phyloP scores from a whole-genome alignment of 2,797 vertebrate species.

The Anguilla pacifica region DNA sequence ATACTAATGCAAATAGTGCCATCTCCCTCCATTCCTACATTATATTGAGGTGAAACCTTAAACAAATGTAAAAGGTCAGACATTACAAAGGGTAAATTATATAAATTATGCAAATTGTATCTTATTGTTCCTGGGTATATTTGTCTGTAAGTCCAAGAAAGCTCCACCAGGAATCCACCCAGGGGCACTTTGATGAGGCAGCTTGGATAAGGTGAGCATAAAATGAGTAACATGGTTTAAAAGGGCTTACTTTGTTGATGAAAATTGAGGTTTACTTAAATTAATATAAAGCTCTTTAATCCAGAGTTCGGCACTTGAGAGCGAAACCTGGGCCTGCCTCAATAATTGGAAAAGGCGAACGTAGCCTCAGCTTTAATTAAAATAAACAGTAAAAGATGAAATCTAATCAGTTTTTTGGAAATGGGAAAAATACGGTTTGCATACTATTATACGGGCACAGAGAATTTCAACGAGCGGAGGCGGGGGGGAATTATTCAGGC shows the following conservation, averaged over 20 bases:
- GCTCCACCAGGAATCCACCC: neutral
- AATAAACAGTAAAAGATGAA: conserved; percentile 43
- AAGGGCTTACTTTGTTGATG: conserved; percentile 41
- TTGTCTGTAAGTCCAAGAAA: neutral
- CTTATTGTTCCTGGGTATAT: neutral
- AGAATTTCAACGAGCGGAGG: neutral
- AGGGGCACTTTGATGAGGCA: conserved; percentile 35
- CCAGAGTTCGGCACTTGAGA: conserved; percentile 45
- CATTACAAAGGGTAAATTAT: neutral
- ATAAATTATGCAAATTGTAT: neutral
- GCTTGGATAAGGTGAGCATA: conserved; percentile 40
- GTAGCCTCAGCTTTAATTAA: conserved; percentile 37
- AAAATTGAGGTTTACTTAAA: conserved; percentile 54
- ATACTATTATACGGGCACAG: conserved; percentile 11
- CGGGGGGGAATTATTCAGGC: conserved; percentile 14
- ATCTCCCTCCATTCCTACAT: too few relatives aligned
- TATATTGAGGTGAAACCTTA: neutral
- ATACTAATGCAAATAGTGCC: too few relatives aligned
- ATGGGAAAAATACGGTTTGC: conserved; percentile 12
- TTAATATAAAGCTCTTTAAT: conserved; percentile 55
- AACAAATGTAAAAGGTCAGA: neutral
- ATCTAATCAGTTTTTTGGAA: conserved; percentile 33
- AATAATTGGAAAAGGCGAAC: conserved; percentile 29
- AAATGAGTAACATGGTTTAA: conserved; percentile 34
- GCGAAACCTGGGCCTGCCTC: conserved; percentile 31